Conservation (phyloP, 2,113 vertebrate genomes). For the Cercocebus atys region DNA sequence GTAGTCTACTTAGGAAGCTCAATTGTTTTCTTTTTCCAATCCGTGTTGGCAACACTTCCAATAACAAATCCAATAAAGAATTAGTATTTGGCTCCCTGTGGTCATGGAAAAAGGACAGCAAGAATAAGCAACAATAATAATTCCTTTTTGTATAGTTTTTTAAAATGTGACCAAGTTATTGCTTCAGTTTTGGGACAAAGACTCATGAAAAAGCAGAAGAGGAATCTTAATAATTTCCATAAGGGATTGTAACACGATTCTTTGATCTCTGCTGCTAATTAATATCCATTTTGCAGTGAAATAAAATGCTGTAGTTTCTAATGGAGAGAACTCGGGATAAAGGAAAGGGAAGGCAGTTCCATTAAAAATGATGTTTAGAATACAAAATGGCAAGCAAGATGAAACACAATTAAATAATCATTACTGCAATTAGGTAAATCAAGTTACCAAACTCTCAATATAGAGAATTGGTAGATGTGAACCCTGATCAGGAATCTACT, state of each 20-base stretch:
- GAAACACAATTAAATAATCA: neutral
- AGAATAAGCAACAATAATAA: conserved; percentile 43
- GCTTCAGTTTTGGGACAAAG: conserved; percentile 42
- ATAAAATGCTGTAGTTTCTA: neutral
- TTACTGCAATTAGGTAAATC: neutral
- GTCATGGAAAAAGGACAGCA: conserved; percentile 57
- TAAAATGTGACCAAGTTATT: neutral
- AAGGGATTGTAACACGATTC: neutral
- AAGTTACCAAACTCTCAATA: neutral
- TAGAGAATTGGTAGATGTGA: neutral
- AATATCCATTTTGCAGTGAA: conserved; percentile 22
- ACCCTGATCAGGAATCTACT: neutral
- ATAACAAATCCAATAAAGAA: conserved; percentile 67
- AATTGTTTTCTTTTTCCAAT: conserved; percentile 72
- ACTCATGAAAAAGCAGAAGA: neutral
- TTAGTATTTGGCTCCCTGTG: conserved; percentile 68
- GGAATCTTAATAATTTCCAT: neutral
- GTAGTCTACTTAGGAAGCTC: conserved; percentile 52
- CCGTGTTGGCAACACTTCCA: conserved; percentile 62
- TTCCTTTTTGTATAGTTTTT: neutral
- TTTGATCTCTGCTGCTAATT: conserved; percentile 23
- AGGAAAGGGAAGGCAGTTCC: conserved; percentile 1
- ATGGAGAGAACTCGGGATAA: neutral
- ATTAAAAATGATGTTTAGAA: conserved; percentile 41
- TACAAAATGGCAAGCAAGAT: neutral